These are phyloP conservation scores for Galemys pyrenaicus DNA, from an alignment of 2,113 vertebrate genomes.

Conservation along the genomic window DNA sequence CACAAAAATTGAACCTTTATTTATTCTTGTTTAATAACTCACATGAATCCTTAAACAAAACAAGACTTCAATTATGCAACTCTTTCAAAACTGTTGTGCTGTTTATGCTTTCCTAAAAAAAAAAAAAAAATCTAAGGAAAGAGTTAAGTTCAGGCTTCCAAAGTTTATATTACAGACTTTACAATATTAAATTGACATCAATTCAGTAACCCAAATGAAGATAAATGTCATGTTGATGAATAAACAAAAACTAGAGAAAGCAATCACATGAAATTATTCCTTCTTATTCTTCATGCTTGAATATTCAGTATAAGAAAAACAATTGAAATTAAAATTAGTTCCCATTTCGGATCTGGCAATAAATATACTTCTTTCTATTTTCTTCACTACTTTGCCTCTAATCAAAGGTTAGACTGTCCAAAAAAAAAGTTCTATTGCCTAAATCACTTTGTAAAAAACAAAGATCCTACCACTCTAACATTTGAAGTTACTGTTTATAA, in stretches of 20 bases:
- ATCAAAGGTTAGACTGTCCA: not conserved
- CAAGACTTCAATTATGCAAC: not conserved
- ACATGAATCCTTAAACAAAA: conserved; percentile 9
- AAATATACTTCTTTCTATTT: not conserved
- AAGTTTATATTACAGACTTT: conserved; percentile 30
- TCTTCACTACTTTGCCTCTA: not conserved
- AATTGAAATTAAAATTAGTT: not conserved
- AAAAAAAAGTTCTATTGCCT: not conserved
- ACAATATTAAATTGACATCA: conserved; percentile 5
- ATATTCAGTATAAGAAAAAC: not conserved
- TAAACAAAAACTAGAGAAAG: not conserved
- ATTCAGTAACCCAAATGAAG: not conserved
- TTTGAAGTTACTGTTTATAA: conserved; percentile 27
- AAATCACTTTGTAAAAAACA: not conserved
- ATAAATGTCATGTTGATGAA: not conserved
- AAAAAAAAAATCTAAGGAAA: not conserved
- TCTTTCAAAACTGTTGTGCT: not conserved
- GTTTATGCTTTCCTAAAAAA: conserved; percentile 12
- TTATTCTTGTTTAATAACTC: not conserved
- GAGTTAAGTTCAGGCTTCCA: not conserved
- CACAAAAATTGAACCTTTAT: not conserved
- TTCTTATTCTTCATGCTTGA: not conserved
- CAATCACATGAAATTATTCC: not conserved
- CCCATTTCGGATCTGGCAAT: not conserved
- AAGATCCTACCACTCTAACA: not conserved